These are phyloP conservation scores for Acleris cristana DNA, from an alignment of 2,888 invertebrate species.

Conservation along the genomic window DNA sequence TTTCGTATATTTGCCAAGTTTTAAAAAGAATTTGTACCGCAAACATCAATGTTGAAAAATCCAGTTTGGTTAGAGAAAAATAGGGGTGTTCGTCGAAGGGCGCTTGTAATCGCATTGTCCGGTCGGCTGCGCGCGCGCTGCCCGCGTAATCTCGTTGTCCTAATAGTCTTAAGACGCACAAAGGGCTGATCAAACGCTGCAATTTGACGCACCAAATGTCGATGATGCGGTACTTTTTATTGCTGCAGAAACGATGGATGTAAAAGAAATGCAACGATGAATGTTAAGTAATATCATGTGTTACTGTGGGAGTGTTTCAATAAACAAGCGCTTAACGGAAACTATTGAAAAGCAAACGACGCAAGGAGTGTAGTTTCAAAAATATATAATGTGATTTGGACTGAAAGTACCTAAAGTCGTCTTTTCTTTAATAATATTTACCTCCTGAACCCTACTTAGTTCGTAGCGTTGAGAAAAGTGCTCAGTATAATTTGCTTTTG, in stretches of 20 bases:
- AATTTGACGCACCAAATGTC: slow-evolving; percentile 80
- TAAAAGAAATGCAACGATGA: background rate
- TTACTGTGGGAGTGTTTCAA: no score
- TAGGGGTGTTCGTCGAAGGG: slow-evolving; percentile 46
- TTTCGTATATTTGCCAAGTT: background rate
- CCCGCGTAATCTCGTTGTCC: slow-evolving; percentile 74
- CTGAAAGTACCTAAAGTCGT: no score
- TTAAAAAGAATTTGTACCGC: slow-evolving; percentile 38
- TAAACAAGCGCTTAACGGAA: no score
- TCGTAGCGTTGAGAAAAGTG: slow-evolving; percentile 1
- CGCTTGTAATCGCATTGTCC: slow-evolving; percentile 68
- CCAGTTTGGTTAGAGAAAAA: slow-evolving; percentile 52
- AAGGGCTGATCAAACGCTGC: slow-evolving; percentile 77
- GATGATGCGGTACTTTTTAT: slow-evolving; percentile 43
- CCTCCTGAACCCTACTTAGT: background rate
- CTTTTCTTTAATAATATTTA: no score
- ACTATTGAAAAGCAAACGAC: no score
- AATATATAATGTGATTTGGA: no score
- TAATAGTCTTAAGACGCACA: slow-evolving; percentile 79
- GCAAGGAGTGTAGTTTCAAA: no score
- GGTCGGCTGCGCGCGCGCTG: slow-evolving; percentile 72
- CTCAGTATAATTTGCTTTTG: slow-evolving; percentile 17
- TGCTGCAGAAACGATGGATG: background rate
- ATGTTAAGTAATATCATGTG: no score
- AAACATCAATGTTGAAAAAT: slow-evolving; percentile 51